phyloP scores from a whole-genome alignment of 1,140 invertebrate species.

The Caerostris darwini region DNA sequence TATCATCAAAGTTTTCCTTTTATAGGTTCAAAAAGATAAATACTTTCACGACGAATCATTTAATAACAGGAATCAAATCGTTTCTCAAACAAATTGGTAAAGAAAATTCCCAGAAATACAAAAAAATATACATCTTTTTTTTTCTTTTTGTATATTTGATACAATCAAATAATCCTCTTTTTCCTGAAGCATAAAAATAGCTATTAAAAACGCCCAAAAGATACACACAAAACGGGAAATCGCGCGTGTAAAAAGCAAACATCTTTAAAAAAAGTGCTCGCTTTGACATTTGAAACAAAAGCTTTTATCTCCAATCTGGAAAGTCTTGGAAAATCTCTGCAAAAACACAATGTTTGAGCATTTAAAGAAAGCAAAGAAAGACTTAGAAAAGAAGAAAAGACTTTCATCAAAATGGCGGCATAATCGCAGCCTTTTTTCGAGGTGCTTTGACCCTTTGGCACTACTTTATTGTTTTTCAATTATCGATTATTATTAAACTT shows the following conservation, averaged over 20 bases:
- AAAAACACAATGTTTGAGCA: not conserved
- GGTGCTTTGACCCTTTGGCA: not conserved
- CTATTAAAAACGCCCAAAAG: not conserved
- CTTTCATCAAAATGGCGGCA: not conserved
- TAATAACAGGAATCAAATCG: not conserved
- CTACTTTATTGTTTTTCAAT: no score
- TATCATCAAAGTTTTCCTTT: not conserved
- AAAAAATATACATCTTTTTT: not conserved
- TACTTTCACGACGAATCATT: not conserved
- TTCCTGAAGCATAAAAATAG: not conserved
- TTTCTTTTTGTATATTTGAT: not conserved
- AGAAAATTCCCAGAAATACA: not conserved
- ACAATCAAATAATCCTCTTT: slow-evolving; percentile 8
- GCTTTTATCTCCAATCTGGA: not conserved
- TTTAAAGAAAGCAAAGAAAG: no score
- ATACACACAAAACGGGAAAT: not conserved
- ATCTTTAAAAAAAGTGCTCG: not conserved
- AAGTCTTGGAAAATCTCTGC: not conserved
- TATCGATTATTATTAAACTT: no score
- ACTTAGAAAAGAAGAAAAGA: no score
- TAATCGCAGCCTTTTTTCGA: not conserved
- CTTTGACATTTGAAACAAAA: not conserved
- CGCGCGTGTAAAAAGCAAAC: not conserved
- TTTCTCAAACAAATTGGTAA: not conserved
- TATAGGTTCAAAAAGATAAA: not conserved